Base-by-base conservation (phyloP, 1,140 invertebrate genomes). In the Arion vulgaris region DNA sequence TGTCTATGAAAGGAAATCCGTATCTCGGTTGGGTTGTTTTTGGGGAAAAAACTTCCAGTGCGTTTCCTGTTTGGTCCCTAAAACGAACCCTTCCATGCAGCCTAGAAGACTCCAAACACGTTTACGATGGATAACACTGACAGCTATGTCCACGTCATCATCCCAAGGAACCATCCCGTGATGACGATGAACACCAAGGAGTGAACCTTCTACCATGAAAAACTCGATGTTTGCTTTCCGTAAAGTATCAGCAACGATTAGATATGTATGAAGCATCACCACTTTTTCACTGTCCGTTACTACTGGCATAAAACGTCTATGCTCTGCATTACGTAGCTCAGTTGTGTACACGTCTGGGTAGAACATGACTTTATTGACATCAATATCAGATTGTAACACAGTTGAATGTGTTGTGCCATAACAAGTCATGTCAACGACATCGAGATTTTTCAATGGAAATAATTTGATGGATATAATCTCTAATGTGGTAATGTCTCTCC, bases 91-190 rank as follows among this genome's bases (percentile, higher is more conserved):
- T 5, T 72, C 28, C 7, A 72, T 36, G 71, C 71, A 72, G 28
- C 28, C 28, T 23, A 72, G 71, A 23, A 39, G n/a, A 5, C 36
- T 36, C 5, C 38, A 2, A n/a, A 76, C 74, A 26, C 23, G 19
- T 39, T 32, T 17, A 23, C 74, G 23, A 28, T 49, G 39, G 38
- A 66, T 73, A 26, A 57, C 71, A 69, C 85, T 73, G 15, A 86
- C 45, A n/a, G 80, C 66, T 13, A 87, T 66, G 66, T 87, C 86
- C 9, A 86, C 45, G 71, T 87, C 85, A 41, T 86, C 85, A 66
- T 87, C 86, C 79, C 83, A 87, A n/a, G 85, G 86, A 34, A 87
- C 72, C 66, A 86, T 36, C n/a, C 74, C 85, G 53, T 84, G 86
- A 53, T 87, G 85, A 15, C 86, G 53, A 72, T 71, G 78, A 5